Conservation (phyloP, 1,140 invertebrate species). For the Apis florea region DNA sequence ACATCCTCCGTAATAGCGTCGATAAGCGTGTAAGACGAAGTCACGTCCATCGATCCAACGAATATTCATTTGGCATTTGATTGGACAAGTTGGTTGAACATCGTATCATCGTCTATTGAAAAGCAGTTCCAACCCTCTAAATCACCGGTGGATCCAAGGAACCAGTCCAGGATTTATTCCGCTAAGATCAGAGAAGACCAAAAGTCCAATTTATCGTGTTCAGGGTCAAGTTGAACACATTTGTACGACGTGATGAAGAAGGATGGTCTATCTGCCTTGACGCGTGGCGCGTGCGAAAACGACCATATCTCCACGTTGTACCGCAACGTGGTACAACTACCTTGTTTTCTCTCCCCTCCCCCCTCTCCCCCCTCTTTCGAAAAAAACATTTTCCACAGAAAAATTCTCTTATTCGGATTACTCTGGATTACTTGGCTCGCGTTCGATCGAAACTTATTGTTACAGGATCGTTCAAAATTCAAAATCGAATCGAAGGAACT, state of each 20-base stretch:
- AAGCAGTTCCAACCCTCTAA: slow-evolving; percentile 54
- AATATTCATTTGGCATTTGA: slow-evolving; percentile 36
- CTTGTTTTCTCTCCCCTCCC: too few relatives aligned
- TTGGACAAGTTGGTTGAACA: slow-evolving; percentile 19
- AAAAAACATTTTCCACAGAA: too few relatives aligned
- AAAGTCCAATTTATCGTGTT: slow-evolving; percentile 63
- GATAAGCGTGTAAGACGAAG: too few relatives aligned
- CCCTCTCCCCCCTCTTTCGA: fast-evolving
- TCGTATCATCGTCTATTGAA: slow-evolving; percentile 20
- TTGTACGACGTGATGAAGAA: slow-evolving; percentile 61
- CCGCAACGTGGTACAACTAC: background rate
- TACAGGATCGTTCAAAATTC: too few relatives aligned
- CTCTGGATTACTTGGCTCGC: too few relatives aligned
- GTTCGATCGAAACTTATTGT: too few relatives aligned
- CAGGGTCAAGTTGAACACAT: slow-evolving; percentile 66
- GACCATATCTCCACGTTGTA: slow-evolving; percentile 4
- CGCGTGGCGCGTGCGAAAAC: slow-evolving; percentile 53
- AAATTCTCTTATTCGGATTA: too few relatives aligned
- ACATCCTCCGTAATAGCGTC: too few relatives aligned
- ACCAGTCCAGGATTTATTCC: slow-evolving; percentile 51
- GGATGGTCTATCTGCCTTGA: slow-evolving; percentile 55
- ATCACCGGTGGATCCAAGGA: background rate
- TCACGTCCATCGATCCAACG: too few relatives aligned
- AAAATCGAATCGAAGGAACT: too few relatives aligned
- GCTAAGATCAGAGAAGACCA: slow-evolving; percentile 56